phyloP scores from a whole-genome alignment of 2,113 vertebrate species.

The Apus apus region DNA sequence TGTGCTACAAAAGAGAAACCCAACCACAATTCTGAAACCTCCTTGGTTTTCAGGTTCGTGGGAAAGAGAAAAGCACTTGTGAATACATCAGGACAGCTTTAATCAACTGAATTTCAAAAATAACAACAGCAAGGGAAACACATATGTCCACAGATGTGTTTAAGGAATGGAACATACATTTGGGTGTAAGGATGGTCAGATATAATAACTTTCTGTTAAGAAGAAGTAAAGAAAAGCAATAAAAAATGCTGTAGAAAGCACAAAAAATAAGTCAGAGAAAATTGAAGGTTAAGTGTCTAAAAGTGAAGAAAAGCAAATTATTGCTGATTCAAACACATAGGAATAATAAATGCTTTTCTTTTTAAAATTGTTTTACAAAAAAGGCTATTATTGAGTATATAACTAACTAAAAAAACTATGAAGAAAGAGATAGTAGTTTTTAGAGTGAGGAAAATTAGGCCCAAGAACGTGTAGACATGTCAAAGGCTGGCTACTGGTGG shows the following conservation, averaged over 20 bases:
- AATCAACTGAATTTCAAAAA: background rate
- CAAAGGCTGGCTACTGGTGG: background rate
- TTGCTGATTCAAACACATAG: background rate
- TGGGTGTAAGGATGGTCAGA: background rate
- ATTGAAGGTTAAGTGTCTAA: background rate
- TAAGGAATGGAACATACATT: background rate
- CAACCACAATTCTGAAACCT: background rate
- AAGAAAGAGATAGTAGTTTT: background rate
- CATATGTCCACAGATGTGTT: accelerated
- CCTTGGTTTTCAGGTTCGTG: background rate
- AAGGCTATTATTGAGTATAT: background rate
- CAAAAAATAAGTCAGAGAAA: background rate
- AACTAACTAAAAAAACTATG: background rate
- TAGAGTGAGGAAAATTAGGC: background rate
- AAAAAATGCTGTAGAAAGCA: background rate
- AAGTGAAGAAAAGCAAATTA: background rate
- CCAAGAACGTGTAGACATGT: background rate
- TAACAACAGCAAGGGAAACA: background rate
- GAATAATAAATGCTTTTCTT: background rate
- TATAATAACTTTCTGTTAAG: background rate
- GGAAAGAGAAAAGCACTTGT: background rate
- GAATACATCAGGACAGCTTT: background rate
- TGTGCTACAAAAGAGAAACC: background rate
- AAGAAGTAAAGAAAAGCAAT: background rate
- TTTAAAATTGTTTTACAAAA: background rate